These are phyloP conservation scores for Rhodeus uyekii DNA, from an alignment of 2,797 vertebrate genomes.

Conservation along the genomic window DNA sequence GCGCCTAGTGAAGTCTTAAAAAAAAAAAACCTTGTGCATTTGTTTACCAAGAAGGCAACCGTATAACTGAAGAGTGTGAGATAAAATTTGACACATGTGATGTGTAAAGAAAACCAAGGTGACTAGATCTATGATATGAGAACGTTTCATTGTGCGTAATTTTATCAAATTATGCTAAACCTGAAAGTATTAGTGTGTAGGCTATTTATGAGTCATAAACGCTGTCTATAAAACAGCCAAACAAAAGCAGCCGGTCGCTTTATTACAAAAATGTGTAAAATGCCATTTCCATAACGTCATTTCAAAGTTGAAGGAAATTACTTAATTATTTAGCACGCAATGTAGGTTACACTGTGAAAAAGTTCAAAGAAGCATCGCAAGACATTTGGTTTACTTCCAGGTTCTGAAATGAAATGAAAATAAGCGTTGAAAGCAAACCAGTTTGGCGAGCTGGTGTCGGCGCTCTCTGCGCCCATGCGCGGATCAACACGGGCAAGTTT, in stretches of 20 bases:
- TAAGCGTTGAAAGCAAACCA: not conserved
- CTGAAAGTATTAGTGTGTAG: not conserved
- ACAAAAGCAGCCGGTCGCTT: not conserved
- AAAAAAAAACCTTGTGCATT: no score
- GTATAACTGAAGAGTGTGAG: not conserved
- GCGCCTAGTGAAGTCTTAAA: not conserved
- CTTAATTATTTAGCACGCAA: no score
- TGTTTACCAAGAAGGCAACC: not conserved
- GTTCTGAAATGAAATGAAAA: not conserved
- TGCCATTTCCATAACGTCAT: not conserved
- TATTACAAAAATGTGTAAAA: not conserved
- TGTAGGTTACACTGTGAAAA: not conserved
- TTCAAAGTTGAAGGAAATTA: not conserved
- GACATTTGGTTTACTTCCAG: not conserved
- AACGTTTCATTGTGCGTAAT: not conserved
- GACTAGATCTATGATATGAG: not conserved
- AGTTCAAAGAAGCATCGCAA: no score
- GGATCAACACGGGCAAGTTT: conserved; percentile 10
- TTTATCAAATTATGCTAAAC: not conserved
- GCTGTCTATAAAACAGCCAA: not conserved
- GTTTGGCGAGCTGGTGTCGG: not conserved
- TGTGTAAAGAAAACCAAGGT: not conserved
- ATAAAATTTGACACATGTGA: not conserved
- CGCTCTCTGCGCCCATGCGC: conserved; percentile 8
- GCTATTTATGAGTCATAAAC: not conserved